phyloP scores from a whole-genome alignment of 2,888 invertebrate species.

The Volucella zonaria region DNA sequence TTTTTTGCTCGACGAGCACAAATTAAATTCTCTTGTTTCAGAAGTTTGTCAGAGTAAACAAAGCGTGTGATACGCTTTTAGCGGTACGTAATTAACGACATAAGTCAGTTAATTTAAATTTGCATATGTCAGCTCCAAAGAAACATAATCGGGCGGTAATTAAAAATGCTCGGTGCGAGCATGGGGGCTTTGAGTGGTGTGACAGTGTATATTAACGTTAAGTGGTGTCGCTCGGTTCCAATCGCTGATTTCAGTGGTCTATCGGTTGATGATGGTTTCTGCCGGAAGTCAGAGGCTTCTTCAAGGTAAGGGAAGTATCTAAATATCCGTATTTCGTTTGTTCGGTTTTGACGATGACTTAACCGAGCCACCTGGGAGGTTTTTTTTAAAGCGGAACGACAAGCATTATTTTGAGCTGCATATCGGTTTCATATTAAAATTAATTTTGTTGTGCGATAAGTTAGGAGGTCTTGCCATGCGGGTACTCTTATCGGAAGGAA shows the following conservation, averaged over 20 bases:
- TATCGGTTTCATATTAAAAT: constrained; percentile 37
- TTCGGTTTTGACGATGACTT: constrained; percentile 1
- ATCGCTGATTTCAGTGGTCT: constrained; percentile 65
- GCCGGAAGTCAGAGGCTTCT: constrained; percentile 53
- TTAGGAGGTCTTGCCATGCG: constrained; percentile 37
- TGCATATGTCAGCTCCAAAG: constrained; percentile 24
- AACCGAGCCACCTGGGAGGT: background rate
- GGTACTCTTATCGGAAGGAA: constrained; percentile 33
- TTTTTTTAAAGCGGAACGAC: constrained; percentile 41
- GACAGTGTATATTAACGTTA: constrained; percentile 13
- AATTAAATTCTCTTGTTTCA: constrained; percentile 54
- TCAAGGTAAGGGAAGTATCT: constrained; percentile 21
- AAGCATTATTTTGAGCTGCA: constrained; percentile 14
- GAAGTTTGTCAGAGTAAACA: background rate
- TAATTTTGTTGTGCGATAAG: constrained; percentile 41
- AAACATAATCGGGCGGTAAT: constrained; percentile 51
- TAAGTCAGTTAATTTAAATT: constrained; percentile 59
- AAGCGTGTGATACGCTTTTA: constrained; percentile 60
- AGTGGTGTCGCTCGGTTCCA: constrained; percentile 55
- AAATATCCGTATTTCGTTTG: constrained; percentile 38
- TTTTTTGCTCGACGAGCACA: constrained; percentile 22
- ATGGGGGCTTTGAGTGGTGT: constrained; percentile 48
- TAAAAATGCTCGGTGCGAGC: constrained; percentile 41
- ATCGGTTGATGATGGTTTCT: constrained; percentile 58
- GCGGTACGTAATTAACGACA: constrained; percentile 65